Evolutionary conservation across 2,113 vertebrate genomes (phyloP).

Genomic region (Mobula birostris): DNA sequence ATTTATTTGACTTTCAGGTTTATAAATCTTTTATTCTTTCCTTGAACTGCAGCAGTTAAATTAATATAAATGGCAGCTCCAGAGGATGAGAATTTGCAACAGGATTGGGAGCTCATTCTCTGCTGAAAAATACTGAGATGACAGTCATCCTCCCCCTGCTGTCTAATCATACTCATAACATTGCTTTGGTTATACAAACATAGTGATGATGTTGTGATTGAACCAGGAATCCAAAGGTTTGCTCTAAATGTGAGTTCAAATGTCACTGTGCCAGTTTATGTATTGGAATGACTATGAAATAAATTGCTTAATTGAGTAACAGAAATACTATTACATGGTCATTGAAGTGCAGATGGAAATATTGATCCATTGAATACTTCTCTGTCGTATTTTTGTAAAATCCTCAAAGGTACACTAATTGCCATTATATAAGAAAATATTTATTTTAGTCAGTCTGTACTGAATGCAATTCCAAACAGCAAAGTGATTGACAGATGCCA

Average conservation of each 20-base stretch:
- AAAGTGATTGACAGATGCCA: too few species aligned
- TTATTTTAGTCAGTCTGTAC: too few species aligned
- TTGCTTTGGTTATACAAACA: background rate
- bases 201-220: background rate
- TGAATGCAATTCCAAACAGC: too few species aligned
- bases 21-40: constrained; percentile 10
- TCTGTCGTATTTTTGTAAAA: too few species aligned
- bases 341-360: too few species aligned
- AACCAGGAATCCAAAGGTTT: background rate
- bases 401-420: too few species aligned
- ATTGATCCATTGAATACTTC: too few species aligned
- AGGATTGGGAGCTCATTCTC: background rate
- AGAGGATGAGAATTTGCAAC: background rate
- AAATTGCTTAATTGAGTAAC: too few species aligned
- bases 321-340: too few species aligned
- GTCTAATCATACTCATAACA: background rate
- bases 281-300: background rate
- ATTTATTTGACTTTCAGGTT: background rate
- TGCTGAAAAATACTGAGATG: background rate
- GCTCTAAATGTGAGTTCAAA: background rate
- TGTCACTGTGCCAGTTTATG: background rate
- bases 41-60: background rate
- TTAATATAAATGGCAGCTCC: background rate
- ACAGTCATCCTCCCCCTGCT: background rate
- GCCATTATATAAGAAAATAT: too few species aligned